phyloP scores from a whole-genome alignment of 2,113 vertebrate species.

The Shinisaurus crocodilurus region DNA sequence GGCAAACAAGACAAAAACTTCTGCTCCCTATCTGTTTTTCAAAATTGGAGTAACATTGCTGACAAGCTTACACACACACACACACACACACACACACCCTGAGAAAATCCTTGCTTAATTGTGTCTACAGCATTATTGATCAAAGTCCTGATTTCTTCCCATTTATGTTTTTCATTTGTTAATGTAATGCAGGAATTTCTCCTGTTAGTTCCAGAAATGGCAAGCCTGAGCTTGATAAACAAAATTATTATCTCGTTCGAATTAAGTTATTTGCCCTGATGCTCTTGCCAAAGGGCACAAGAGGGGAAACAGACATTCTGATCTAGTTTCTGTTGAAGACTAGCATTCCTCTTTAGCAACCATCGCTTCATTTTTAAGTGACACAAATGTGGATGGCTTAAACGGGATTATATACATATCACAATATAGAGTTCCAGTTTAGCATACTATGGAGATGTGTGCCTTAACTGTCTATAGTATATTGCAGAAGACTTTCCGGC shows the following conservation, averaged over 20 bases:
- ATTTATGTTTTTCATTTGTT: background rate
- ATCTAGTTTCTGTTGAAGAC: background rate
- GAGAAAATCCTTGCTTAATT: background rate
- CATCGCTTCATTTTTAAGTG: background rate
- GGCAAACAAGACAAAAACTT: background rate
- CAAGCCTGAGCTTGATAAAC: constrained; percentile 9
- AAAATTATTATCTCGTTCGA: background rate
- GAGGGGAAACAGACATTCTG: background rate
- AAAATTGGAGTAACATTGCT: background rate
- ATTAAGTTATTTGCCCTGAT: constrained; percentile 8
- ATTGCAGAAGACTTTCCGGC: background rate
- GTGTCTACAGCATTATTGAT: background rate
- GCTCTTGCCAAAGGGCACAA: constrained; percentile 3
- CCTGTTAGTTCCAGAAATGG: background rate
- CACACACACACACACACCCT: background rate
- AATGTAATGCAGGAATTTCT: background rate
- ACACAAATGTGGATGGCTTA: background rate
- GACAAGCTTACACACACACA: background rate
- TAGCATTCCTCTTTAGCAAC: background rate
- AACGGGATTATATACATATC: background rate
- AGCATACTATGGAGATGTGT: background rate
- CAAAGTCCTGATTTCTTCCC: background rate
- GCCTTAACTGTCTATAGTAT: background rate
- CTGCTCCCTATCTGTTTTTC: background rate
- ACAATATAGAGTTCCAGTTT: background rate